Conservation (phyloP, 2,888 invertebrate species). For the Hermaeophaga mercurialis region DNA sequence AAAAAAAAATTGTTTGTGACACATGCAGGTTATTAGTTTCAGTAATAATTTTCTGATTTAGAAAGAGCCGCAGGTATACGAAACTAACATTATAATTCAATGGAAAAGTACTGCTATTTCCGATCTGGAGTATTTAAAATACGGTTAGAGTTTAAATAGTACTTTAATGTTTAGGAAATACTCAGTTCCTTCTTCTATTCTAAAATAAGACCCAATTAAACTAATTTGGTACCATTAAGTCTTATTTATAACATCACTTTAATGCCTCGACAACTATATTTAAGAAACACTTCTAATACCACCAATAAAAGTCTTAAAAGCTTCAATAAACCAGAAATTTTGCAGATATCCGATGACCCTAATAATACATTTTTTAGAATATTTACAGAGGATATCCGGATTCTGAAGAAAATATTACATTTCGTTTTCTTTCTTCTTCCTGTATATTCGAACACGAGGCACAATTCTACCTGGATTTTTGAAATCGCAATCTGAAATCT, state of each 20-base stretch:
- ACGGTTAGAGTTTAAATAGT: not conserved
- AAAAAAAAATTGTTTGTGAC: no score
- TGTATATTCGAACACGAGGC: slow-evolving; percentile 5
- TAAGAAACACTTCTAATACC: not conserved
- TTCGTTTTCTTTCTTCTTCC: slow-evolving; percentile 3
- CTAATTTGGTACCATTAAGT: not conserved
- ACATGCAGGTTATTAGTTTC: no score
- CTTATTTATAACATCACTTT: not conserved
- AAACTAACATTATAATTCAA: no score
- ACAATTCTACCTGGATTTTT: slow-evolving; percentile 7
- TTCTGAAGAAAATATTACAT: not conserved
- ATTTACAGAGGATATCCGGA: slow-evolving; percentile 4
- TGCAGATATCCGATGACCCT: not conserved
- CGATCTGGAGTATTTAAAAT: no score
- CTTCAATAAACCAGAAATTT: not conserved
- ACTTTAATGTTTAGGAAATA: not conserved
- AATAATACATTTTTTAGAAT: not conserved
- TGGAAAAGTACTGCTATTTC: no score
- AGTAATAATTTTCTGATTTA: no score
- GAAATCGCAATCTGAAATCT: slow-evolving; percentile 12
- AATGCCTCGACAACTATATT: not conserved
- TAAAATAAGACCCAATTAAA: not conserved
- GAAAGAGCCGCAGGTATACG: no score
- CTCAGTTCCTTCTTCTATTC: not conserved
- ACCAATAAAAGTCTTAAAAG: not conserved